phyloP scores from a whole-genome alignment of 1,140 invertebrate species.

The Zaprionus tsacasi region DNA sequence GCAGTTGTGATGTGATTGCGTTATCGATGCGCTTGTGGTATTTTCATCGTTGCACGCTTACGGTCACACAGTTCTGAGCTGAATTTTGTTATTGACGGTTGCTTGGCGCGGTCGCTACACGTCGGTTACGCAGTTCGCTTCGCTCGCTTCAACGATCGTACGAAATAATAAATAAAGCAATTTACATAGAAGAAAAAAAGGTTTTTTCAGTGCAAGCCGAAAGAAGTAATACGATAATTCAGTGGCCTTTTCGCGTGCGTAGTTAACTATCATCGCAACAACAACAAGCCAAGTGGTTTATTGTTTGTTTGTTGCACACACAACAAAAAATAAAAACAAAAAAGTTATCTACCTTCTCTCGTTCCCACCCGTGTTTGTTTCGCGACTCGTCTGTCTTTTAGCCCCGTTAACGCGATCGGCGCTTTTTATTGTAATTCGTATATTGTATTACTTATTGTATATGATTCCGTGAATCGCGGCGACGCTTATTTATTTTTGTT shows the following conservation, averaged over 20 bases:
- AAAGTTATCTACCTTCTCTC: not conserved
- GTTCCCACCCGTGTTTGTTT: not conserved
- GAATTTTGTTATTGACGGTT: slow-evolving; percentile 42
- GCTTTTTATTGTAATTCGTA: slow-evolving; percentile 28
- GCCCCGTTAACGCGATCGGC: slow-evolving; percentile 48
- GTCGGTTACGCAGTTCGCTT: slow-evolving; percentile 26
- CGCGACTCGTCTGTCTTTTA: slow-evolving; percentile 16
- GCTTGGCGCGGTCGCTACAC: slow-evolving; percentile 36
- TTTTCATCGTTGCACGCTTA: not conserved
- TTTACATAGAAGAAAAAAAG: slow-evolving; percentile 6
- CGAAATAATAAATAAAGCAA: slow-evolving; percentile 18
- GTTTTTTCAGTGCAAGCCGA: slow-evolving; percentile 18
- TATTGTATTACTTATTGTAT: slow-evolving; percentile 50
- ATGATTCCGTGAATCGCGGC: slow-evolving; percentile 45
- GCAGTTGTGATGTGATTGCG: not conserved
- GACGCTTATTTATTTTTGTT: slow-evolving; percentile 45
- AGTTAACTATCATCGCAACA: slow-evolving; percentile 36
- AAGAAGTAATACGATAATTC: slow-evolving; percentile 19
- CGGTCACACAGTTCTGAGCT: slow-evolving; percentile 32
- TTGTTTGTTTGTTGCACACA: slow-evolving; percentile 22
- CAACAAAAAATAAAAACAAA: not conserved
- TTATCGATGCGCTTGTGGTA: not conserved
- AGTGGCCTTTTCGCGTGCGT: slow-evolving; percentile 33
- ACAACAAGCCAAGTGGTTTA: slow-evolving; percentile 26
- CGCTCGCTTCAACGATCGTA: not conserved